These are phyloP conservation scores for Panagrolaimus sp. DNA, from an alignment of 1,140 invertebrate genomes.

Conservation along the genomic window DNA sequence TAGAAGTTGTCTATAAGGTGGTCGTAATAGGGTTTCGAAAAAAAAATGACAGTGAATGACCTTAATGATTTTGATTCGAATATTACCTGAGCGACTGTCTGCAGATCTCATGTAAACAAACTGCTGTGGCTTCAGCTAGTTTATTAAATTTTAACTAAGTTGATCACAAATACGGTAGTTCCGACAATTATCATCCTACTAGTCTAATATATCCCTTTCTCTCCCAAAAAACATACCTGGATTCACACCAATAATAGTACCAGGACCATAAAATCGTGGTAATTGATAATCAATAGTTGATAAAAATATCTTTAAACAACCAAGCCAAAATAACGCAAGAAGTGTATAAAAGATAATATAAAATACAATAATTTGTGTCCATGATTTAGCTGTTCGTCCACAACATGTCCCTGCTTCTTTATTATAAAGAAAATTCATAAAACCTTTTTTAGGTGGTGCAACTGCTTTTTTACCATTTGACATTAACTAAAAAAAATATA, in stretches of 20 bases:
- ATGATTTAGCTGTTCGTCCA: slow-evolving; percentile 55
- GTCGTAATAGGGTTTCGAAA: too few species aligned
- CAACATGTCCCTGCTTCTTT: slow-evolving; percentile 49
- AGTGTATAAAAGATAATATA: slow-evolving; percentile 55
- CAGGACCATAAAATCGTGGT: slow-evolving; percentile 56
- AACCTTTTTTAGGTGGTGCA: slow-evolving; percentile 37
- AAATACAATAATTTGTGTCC: slow-evolving; percentile 52
- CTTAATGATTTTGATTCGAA: too few species aligned
- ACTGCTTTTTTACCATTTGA: slow-evolving; percentile 35
- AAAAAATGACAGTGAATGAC: too few species aligned
- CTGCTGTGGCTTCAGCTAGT: too few species aligned
- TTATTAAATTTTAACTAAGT: too few species aligned
- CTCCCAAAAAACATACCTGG: slow-evolving; percentile 39
- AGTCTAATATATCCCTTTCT: not conserved
- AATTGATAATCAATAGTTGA: slow-evolving; percentile 51
- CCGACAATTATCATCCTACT: not conserved
- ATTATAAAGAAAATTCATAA: slow-evolving; percentile 41
- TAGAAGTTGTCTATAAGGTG: too few species aligned
- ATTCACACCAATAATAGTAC: slow-evolving; percentile 57
- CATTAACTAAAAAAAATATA: slow-evolving; percentile 41
- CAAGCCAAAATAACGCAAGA: slow-evolving; percentile 54
- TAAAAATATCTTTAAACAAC: slow-evolving; percentile 50
- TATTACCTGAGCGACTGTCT: too few species aligned
- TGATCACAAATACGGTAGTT: too few species aligned
- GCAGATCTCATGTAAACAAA: too few species aligned